Conservation (phyloP, 2,113 vertebrate genomes). For the Anolis carolinensis region DNA sequence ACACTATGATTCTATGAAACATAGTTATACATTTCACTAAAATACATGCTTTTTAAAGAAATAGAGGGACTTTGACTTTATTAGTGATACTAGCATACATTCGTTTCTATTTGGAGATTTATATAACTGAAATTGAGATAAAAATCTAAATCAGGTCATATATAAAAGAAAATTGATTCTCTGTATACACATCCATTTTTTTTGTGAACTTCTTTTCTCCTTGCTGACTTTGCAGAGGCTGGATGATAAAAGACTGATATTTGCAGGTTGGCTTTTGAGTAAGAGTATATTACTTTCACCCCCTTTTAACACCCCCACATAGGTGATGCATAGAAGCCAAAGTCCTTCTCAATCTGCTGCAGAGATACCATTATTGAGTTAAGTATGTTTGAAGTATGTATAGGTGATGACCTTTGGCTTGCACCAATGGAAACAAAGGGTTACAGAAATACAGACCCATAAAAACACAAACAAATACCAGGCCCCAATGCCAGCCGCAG, state of each 20-base stretch:
- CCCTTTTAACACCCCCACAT: constrained; percentile 20
- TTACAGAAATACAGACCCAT: constrained; percentile 63
- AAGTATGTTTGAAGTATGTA: neutral
- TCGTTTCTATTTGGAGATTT: neutral
- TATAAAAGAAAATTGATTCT: accelerated
- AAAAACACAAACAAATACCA: constrained; percentile 68
- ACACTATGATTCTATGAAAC: neutral
- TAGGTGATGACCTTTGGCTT: constrained; percentile 25
- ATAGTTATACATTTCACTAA: neutral
- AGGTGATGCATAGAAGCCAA: accelerated
- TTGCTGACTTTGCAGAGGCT: neutral
- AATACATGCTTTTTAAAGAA: neutral
- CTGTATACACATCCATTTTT: neutral
- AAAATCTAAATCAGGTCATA: constrained; percentile 8
- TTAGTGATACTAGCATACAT: neutral
- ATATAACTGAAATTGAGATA: neutral
- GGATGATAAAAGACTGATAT: neutral
- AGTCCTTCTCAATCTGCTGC: constrained; percentile 22
- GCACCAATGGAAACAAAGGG: constrained; percentile 61
- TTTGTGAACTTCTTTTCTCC: neutral
- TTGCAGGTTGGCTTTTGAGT: neutral
- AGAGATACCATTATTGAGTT: neutral
- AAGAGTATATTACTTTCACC: neutral
- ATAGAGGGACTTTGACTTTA: neutral
- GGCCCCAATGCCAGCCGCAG: constrained; percentile 51